Percentiles rank a stretch among this genome's conserved stretches.
phyloP scores from a whole-genome alignment of 2,797 vertebrate species.

The Morelia viridis region DNA sequence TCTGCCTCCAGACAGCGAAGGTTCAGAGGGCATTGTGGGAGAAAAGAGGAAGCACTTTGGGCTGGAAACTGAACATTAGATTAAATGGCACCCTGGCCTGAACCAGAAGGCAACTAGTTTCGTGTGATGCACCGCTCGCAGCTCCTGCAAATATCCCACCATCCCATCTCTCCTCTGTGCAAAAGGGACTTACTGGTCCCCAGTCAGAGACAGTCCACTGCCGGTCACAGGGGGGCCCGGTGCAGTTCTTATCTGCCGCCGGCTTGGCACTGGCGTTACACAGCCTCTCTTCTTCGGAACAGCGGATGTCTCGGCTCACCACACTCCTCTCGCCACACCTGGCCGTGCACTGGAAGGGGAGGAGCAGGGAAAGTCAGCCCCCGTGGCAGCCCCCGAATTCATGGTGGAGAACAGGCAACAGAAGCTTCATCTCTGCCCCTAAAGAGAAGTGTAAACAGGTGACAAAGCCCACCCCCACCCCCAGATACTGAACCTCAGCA shows the following conservation, averaged over 20 bases:
- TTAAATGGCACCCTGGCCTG: not conserved
- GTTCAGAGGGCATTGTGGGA: not conserved
- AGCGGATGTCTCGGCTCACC: constrained; percentile 91
- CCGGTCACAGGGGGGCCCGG: constrained; percentile 90
- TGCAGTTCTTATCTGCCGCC: constrained; percentile 86
- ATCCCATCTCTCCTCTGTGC: rapidly evolving
- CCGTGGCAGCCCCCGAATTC: not conserved
- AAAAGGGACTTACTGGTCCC: constrained; percentile 84
- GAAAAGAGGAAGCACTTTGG: not conserved
- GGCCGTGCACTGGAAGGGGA: constrained; percentile 82
- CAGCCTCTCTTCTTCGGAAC: constrained; percentile 86
- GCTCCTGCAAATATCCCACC: not conserved
- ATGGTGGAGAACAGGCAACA: not conserved
- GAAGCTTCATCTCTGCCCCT: not conserved
- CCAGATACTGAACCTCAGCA: not conserved
- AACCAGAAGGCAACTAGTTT: not conserved
- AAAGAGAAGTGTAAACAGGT: not conserved
- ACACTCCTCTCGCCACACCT: constrained; percentile 85
- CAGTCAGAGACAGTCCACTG: constrained; percentile 96
- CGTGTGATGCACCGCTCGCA: not conserved
- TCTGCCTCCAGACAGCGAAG: not conserved
- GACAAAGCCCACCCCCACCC: not conserved
- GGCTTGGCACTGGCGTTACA: constrained; percentile 85
- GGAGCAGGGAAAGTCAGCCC: not conserved
- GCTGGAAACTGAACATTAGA: not conserved